Base-by-base conservation (phyloP, 2,888 invertebrate genomes). In the Taphrorychus bicolor region DNA sequence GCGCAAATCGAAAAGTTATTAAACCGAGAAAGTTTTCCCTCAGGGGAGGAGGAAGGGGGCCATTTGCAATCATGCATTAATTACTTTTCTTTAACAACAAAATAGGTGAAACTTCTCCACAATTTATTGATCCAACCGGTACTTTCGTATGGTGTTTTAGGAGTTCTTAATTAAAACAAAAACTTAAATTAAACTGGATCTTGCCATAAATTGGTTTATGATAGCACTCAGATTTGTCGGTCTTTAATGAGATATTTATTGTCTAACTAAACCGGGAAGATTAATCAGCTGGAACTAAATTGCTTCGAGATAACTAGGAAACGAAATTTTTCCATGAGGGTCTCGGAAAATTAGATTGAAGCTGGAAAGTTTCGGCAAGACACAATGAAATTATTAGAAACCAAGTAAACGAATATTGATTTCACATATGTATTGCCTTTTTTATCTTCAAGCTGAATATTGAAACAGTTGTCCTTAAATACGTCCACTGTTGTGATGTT, bases 181-280 rank as follows among this genome's bases (percentile, higher is more conserved):
- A 45, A 9, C 14, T 45, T 52, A 52, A 52, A 52, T 22, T 18
- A 18, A 52, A 19, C 52, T 52, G 21, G 52, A 52, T 52, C 52
- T 3, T 52, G 52, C 22, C 5, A 21, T 52, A 21, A 52, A 52
- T 52, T 52, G 22, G 52, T 52, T 52, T 52, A n/a, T 19, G 52
- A 52, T 16, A 52, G 52, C 52, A 14, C 16, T 14, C 48, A 14
- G 48, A 48, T 48, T 48, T 48, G 48, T 48, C 48, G 14, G 52
- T 21, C 22, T 16, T 19, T 52, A 52, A 52, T 52, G 19, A 52
- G 52, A 18, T 52, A 52, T 52, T 52, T 52, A 52, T 52, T 52
- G 52, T 52, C 19, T 5, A n/a, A n/a, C n/a, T n/a, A n/a, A 52
- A 52, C n/a, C 52, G 9, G 18, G 7, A n/a, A 52, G 52, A 21